phyloP scores from a whole-genome alignment of 1,140 invertebrate species.

The Tetramorium simillimum region DNA sequence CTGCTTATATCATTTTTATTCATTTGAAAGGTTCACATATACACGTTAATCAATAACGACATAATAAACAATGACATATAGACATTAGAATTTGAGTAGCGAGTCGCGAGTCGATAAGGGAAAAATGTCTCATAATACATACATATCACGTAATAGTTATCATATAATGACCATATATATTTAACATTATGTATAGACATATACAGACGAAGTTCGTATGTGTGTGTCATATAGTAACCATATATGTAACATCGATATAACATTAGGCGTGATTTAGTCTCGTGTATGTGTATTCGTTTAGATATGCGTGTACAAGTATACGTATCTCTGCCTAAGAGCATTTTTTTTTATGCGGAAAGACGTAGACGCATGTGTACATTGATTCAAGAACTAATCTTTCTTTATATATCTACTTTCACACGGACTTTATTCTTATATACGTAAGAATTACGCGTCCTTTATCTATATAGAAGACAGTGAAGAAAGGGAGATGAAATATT shows the following conservation, averaged over 20 bases:
- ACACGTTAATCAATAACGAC: constrained; percentile 74
- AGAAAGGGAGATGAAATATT: constrained; percentile 19
- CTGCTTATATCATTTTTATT: constrained; percentile 73
- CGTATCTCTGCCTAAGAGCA: constrained; percentile 17
- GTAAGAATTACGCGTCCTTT: constrained; percentile 11
- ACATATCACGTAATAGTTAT: constrained; percentile 70
- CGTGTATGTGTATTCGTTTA: constrained; percentile 42
- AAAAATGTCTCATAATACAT: constrained; percentile 71
- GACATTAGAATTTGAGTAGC: constrained; percentile 73
- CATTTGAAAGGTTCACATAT: constrained; percentile 73
- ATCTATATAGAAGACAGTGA: constrained; percentile 53
- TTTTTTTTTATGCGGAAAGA: constrained; percentile 31
- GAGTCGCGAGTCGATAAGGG: constrained; percentile 58
- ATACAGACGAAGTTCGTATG: constrained; percentile 71
- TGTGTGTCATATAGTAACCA: constrained; percentile 44
- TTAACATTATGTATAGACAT: constrained; percentile 75
- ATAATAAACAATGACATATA: constrained; percentile 76
- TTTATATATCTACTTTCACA: constrained; percentile 43
- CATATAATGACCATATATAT: constrained; percentile 63
- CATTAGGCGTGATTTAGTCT: constrained; percentile 66
- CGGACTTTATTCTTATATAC: constrained; percentile 3
- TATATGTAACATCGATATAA: constrained; percentile 69
- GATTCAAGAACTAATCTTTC: constrained; percentile 38
- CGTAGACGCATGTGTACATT: constrained; percentile 29
- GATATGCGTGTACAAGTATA: constrained; percentile 16